Percentiles rank a stretch among this genome's conserved stretches.
Evolutionary conservation across 2,888 invertebrate genomes (phyloP).

Genomic region (Himalopsyche anomala): DNA sequence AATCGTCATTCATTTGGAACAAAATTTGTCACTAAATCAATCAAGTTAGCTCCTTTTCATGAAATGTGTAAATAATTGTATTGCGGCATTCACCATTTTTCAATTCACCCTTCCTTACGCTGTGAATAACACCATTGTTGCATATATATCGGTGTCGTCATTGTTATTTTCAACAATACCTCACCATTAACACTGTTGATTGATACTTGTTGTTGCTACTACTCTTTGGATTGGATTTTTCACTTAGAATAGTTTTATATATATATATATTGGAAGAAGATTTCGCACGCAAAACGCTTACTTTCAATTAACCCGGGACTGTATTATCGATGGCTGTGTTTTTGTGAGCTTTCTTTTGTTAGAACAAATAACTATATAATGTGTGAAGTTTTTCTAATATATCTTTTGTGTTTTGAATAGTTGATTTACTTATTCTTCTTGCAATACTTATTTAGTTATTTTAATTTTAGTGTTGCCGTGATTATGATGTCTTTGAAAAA

Average conservation of each 20-base stretch:
- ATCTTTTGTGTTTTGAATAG: neutral
- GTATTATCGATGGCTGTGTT: conserved; percentile 27
- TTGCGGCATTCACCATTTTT: neutral
- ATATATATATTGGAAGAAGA: neutral
- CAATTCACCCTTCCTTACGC: neutral
- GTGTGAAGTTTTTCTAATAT: conserved; percentile 15
- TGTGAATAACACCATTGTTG: neutral
- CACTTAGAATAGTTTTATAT: neutral
- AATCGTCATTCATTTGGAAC: no score
- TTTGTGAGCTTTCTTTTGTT: conserved; percentile 29
- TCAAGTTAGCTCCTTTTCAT: no score
- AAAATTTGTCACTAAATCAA: no score
- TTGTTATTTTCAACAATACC: neutral
- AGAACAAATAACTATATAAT: neutral
- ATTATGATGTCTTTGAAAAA: no score
- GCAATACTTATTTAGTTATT: no score
- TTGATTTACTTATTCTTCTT: no score
- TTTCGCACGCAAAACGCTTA: conserved; percentile 29
- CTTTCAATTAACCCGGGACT: neutral
- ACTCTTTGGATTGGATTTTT: neutral
- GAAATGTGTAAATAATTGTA: no score
- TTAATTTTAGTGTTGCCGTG: no score
- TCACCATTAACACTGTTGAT: neutral
- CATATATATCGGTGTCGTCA: neutral
- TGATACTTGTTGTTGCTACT: neutral